Conservation (phyloP, 2,797 vertebrate species). For the Tapirus indicus region DNA sequence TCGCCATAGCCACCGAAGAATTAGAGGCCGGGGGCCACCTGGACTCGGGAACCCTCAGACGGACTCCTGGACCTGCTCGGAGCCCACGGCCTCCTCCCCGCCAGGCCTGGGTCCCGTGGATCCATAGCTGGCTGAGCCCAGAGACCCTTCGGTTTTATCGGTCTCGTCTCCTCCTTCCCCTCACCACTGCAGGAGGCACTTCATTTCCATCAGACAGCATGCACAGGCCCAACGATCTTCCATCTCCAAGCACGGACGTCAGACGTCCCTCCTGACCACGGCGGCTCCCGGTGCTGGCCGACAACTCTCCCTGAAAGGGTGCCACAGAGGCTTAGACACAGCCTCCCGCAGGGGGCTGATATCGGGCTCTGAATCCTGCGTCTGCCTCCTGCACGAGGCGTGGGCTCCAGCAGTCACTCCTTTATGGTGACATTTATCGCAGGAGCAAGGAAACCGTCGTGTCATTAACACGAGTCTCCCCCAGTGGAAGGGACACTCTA, state of each 20-base stretch:
- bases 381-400: fast-evolving
- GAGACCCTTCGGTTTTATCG: not conserved
- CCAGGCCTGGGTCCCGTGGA: not conserved
- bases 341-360: not conserved
- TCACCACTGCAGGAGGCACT: no score
- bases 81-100: not conserved
- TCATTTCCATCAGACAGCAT: fast-evolving
- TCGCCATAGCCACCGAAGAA: not conserved
- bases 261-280: not conserved
- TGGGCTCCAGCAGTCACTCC: not conserved
- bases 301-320: fast-evolving
- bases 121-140: not conserved
- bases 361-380: not conserved
- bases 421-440: not conserved
- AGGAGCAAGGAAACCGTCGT: not conserved
- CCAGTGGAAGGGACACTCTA: fast-evolving
- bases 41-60: not conserved
- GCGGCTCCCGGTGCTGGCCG: not conserved
- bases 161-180: not conserved
- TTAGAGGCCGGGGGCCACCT: not conserved
- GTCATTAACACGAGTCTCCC: not conserved
- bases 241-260: not conserved
- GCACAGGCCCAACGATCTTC: not conserved
- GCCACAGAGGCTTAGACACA: fast-evolving
- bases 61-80: not conserved